These are phyloP conservation scores for Elysia chlorotica DNA, from an alignment of 1,140 invertebrate species.

Conservation along the genomic window DNA sequence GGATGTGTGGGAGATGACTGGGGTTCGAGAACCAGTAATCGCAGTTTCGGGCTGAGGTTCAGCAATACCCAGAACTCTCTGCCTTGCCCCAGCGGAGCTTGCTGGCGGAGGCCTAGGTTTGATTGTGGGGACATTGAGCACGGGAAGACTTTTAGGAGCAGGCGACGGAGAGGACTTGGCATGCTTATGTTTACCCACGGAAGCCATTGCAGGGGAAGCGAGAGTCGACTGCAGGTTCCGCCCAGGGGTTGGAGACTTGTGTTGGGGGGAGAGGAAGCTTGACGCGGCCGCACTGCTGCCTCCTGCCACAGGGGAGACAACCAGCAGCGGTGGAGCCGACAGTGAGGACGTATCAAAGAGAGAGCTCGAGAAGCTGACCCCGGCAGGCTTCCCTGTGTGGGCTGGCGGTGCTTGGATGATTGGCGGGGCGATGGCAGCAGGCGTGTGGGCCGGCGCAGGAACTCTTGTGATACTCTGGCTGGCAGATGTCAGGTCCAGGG, in stretches of 20 bases:
- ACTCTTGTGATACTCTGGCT: neutral
- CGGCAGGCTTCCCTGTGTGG: neutral
- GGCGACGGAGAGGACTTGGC: neutral
- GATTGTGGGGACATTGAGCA: conserved; percentile 14
- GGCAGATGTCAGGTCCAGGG: no score
- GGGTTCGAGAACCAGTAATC: neutral
- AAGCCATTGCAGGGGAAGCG: neutral
- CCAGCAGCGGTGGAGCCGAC: neutral
- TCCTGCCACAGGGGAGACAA: neutral
- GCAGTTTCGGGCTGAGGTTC: neutral
- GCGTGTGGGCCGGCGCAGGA: neutral
- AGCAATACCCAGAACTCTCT: neutral
- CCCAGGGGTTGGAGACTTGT: neutral
- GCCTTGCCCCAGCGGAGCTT: conserved; percentile 5
- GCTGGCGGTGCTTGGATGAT: no score
- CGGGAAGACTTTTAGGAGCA: neutral
- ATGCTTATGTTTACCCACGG: neutral
- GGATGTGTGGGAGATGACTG: conserved; percentile 1
- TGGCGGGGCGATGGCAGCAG: neutral
- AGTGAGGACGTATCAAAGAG: conserved; percentile 20
- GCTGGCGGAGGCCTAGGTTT: conserved; percentile 22
- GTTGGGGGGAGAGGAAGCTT: conserved; percentile 1
- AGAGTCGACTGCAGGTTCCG: neutral
- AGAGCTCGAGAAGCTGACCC: conserved; percentile 7
- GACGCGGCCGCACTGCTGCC: neutral